Percentiles rank a stretch among this genome's conserved stretches.
Conservation (phyloP, 2,888 invertebrate species). For the Hymenopus coronatus region DNA sequence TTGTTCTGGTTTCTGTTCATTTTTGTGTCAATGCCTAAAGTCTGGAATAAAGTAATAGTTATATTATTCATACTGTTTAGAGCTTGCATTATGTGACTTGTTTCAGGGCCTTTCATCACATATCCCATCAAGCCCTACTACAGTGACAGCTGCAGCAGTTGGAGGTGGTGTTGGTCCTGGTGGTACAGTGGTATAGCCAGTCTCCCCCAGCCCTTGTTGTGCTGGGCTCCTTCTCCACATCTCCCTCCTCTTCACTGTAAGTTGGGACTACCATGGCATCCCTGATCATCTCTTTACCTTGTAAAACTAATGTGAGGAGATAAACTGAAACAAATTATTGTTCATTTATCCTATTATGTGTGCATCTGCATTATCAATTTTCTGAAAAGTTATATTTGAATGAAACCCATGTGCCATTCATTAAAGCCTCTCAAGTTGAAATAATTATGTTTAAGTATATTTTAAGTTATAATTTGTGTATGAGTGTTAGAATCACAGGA, state of each 20-base stretch:
- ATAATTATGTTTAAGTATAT: neutral
- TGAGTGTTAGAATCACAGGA: neutral
- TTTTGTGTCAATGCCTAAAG: neutral
- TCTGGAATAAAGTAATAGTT: neutral
- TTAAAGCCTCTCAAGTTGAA: neutral
- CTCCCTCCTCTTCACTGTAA: conserved; percentile 16
- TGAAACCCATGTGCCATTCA: neutral
- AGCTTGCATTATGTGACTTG: neutral
- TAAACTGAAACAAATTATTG: neutral
- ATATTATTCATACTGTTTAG: neutral
- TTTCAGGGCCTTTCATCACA: conserved; percentile 28
- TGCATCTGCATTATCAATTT: neutral
- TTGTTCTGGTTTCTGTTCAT: neutral
- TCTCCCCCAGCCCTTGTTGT: conserved; percentile 20
- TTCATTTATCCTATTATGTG: neutral
- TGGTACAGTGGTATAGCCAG: conserved; percentile 33
- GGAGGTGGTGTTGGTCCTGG: conserved; percentile 30
- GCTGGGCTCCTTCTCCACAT: neutral
- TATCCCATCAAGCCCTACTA: conserved; percentile 33
- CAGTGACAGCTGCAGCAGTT: conserved; percentile 32
- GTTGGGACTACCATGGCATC: conserved; percentile 16
- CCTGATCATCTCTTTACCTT: neutral
- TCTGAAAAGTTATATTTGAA: neutral
- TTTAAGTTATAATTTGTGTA: neutral
- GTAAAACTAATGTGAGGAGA: conserved; percentile 3